Evolutionary conservation across 2,888 invertebrate genomes (phyloP), one percentile per base, ranked within the genome.

Genomic region (Epistrophella euchroma): DNA sequence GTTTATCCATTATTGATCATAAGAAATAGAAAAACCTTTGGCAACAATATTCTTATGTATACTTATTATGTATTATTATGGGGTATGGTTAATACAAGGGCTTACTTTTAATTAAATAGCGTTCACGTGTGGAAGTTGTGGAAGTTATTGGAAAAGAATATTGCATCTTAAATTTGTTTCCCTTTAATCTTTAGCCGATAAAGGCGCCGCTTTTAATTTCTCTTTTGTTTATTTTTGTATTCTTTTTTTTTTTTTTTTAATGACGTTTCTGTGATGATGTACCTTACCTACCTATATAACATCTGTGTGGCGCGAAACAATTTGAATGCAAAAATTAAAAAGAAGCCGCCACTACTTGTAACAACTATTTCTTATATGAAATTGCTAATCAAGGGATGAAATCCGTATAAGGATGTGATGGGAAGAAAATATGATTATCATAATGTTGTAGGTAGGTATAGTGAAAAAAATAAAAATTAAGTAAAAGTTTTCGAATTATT

Each of bases 161-260:
- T 37, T 37, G 25, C 22, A 52, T 37, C 25, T 37, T n/a, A 22
- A 28, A 66, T 50, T 17, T 13, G 32, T 32, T 58, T 60, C 35
- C 19, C 80, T 80, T 84, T 80, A 66, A 85, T 85, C 80, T 80
- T 71, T 66, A 22, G 75, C 84, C 84, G 80, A 84, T 79, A 80
- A 72, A 84, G 55, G 43, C 19, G 37, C 75, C 37, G 43, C 40
- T 58, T 72, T 60, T 71, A 75, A 76, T 47, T 37, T 35, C 4
- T 45, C 68, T n/a, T 72, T 80, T 85, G 80, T 72, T 22, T 19
- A 13, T 25, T 25, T 52, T 52, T 52, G 52, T 52, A 28, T 52
- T 50, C 13, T 19, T 47, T 47, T 19, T 47, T 17, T 66, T 19
- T 43, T 9, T n/a, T n/a, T 7, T 5, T 56, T 50, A 71, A 64